Base-by-base conservation (phyloP, 1,140 invertebrate species). In the Aradophagus sp. region DNA sequence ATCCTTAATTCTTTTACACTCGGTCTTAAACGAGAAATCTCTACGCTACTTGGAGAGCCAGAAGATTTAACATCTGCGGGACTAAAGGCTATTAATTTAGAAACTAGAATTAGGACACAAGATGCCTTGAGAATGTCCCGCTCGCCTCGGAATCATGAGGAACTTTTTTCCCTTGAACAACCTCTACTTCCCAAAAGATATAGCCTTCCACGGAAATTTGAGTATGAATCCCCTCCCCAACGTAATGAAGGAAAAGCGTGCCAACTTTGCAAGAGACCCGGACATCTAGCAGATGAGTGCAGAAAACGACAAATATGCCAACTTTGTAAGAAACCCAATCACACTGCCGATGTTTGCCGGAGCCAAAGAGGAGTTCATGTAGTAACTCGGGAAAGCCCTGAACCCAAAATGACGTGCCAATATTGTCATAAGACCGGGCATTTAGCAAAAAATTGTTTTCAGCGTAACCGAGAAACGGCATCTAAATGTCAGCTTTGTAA, bases 271-370 rank as follows among this genome's bases (percentile, higher is more conserved):
- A 35, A 41, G 12, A 35, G 15, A 3, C 0, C 20, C 11, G 31
- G 27, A 1, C 58, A 62, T 17, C 13, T 17, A n/a, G 17, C 58
- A 0, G 12, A 16, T 1, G 15, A 62, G n/a, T 62, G 47, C 2
- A 53, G 26, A 38, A 14, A 16, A 19, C 1, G 1, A 2, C 29
- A 17, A 0, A 27, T 12, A 4, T 62, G 58, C 12, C 45, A 50
- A 8, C 4, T 50, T 3, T 62, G 45, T 10, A 62, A 62, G 29
- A 42, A 35, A 17, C 20, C 58, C 0, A 34, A 34, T 6, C 45
- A 62, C 15, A 41, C 38, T 0, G 44, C 58, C 1, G 38, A 42
- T 19, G 14, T 20, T 7, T 62, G 58, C 15, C 17, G 47, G 2
- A 35, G 2, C 5, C 3, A 1, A 2, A 48, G 16, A 10, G 2